Conservation (phyloP, 2,113 vertebrate genomes). For the Leptosomus discolor region DNA sequence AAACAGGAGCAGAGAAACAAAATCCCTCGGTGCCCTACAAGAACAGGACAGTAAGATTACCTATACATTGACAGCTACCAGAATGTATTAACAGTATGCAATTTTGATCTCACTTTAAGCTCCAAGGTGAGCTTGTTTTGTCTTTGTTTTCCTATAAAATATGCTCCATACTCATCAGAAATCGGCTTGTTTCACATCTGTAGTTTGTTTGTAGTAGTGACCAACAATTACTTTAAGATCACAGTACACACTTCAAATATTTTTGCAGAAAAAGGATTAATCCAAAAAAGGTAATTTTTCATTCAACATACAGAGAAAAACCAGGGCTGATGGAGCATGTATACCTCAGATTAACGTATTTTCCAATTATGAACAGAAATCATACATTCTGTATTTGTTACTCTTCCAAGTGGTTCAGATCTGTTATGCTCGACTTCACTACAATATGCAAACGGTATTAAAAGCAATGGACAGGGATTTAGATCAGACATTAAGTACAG, state of each 20-base stretch:
- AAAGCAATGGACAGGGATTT: not conserved
- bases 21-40: conserved; percentile 64
- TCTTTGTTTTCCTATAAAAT: not conserved
- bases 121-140: not conserved
- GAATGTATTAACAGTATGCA: not conserved
- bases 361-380: not conserved
- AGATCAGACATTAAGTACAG: not conserved
- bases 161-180: not conserved
- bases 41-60: conserved; percentile 61
- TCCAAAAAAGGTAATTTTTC: not conserved
- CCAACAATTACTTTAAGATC: not conserved
- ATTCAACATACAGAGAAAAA: not conserved
- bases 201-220: not conserved
- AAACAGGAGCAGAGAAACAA: conserved; percentile 83
- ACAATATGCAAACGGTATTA: not conserved
- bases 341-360: not conserved
- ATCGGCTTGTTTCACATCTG: not conserved
- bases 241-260: not conserved
- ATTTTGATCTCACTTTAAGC: conserved; percentile 32
- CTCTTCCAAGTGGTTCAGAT: not conserved
- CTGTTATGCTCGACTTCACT: not conserved
- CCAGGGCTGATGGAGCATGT: not conserved
- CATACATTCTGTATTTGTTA: not conserved
- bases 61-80: conserved; percentile 31
- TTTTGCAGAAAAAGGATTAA: not conserved